phyloP scores from a whole-genome alignment of 2,797 vertebrate species.

The Tympanoctomys barrerae region DNA sequence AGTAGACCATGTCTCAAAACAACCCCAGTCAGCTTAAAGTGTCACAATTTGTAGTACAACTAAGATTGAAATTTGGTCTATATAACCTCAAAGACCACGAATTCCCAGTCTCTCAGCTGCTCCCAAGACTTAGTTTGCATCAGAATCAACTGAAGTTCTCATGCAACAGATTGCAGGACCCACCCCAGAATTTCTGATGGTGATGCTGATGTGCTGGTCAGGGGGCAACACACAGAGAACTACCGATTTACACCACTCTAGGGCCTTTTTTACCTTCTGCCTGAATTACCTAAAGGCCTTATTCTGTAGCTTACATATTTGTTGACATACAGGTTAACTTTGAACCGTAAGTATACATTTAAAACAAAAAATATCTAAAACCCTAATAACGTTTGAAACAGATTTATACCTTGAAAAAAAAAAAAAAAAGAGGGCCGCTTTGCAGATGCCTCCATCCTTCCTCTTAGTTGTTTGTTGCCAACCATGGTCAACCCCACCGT shows the following conservation, averaged over 20 bases:
- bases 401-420: background rate
- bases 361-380: background rate
- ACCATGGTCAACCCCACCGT: no score
- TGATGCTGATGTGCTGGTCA: background rate
- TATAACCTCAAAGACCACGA: background rate
- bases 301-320: background rate
- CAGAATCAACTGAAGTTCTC: background rate
- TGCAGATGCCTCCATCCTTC: no score
- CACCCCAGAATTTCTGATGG: background rate
- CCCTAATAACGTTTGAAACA: constrained; percentile 9
- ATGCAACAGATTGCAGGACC: background rate
- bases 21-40: background rate
- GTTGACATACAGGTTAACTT: background rate
- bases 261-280: background rate
- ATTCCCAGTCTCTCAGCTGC: background rate
- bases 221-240: background rate
- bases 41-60: background rate
- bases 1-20: background rate
- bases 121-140: background rate
- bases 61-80: background rate
- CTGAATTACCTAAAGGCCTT: background rate
- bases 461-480: no score
- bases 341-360: background rate
- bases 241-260: background rate
- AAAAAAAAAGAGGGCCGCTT: no score